Conservation (phyloP, 1,140 invertebrate species). For the Copidosoma floridanum region DNA sequence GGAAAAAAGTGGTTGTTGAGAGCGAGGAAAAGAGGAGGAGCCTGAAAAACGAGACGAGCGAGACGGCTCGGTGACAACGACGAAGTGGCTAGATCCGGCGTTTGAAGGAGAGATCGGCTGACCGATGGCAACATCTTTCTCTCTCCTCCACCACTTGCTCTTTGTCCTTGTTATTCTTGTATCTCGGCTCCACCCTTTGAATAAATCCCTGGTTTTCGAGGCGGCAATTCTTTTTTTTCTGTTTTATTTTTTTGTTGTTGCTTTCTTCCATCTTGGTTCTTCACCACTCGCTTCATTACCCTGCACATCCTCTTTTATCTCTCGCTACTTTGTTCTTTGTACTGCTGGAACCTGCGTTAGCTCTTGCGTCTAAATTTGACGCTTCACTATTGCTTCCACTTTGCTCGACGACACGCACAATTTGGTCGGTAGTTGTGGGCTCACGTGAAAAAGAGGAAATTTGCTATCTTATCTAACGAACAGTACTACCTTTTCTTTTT, state of each 20-base stretch:
- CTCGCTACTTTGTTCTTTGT: background rate
- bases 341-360: too few species aligned
- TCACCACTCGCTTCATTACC: slow-evolving; percentile 1
- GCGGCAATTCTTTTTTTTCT: background rate
- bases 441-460: too few species aligned
- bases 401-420: too few species aligned
- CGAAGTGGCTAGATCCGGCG: background rate
- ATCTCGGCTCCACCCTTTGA: slow-evolving; percentile 2
- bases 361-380: too few species aligned
- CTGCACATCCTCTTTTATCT: slow-evolving; percentile 1
- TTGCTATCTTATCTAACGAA: too few species aligned
- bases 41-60: background rate
- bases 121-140: background rate
- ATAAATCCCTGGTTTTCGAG: background rate
- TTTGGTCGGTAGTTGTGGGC: too few species aligned
- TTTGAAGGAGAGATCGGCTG: slow-evolving; percentile 17
- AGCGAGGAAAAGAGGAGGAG: background rate
- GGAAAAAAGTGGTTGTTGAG: background rate
- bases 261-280: background rate
- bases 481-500: too few species aligned
- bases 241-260: background rate
- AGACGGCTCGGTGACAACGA: background rate
- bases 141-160: background rate
- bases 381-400: too few species aligned
- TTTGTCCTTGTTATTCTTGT: background rate